Base-by-base conservation (phyloP, 2,888 invertebrate species). In the Saturnia pavonia region DNA sequence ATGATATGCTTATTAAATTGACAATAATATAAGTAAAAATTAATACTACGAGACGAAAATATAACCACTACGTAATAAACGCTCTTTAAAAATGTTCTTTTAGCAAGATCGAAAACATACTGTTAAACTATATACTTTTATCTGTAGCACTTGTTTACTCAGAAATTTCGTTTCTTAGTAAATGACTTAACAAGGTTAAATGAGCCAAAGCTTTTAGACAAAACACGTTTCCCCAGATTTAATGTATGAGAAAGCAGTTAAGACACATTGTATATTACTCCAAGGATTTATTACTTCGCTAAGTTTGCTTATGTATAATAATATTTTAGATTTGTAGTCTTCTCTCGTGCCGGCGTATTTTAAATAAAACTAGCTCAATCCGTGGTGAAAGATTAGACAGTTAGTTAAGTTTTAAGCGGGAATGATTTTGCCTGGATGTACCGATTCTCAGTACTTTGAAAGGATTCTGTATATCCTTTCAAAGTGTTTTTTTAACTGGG, bases 131-230 rank as follows among this genome's bases (percentile, higher is more conserved):
- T 54, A 54, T 2, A 22, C 11, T 27, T 14, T 60, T 14, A 19
- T 12, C 14, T 40, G 34, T 1, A n/a, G 9, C 65, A 78, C 75
- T 69, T 74, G 76, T 72, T 74, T 60, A 71, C 74, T 72, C 76
- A 74, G 77, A 82, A 82, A 80, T 40, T 40, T 60, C 12, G 68
- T 86, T 88, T 87, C 88, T 88, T 86, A 81, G 83, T 85, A 78
- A 72, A 80, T 78, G 80, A 83, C 83, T 87, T 85, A 80, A 87
- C 83, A 82, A 82, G 81, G 82, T 83, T 87, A 84, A 87, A 90
- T 87, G 87, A 84, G 86, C 78, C 80, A 87, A 91, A 89, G 90
- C 91, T 91, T 90, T 91, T 88, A 91, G 88, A 85, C 85, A 80
- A 81, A 86, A 87, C 87, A 87, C 82, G 85, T 85, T 86, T 77